Evolutionary conservation across 1,140 invertebrate species (phyloP).

Genomic region (Ectropis grisescens): DNA sequence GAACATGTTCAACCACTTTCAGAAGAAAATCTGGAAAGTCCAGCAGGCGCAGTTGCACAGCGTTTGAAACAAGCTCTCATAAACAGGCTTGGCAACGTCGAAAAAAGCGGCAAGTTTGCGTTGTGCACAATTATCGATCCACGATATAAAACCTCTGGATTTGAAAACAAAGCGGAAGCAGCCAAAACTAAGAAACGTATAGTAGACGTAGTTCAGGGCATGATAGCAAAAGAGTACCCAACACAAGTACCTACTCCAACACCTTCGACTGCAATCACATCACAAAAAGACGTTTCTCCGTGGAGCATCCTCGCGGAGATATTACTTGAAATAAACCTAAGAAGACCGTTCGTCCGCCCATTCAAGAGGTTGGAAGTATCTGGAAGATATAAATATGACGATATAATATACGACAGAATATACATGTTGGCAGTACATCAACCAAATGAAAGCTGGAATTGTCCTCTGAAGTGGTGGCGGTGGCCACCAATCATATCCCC

Average conservation of each 20-base stretch:
- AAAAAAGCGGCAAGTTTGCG: constrained; percentile 11
- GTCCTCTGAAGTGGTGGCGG: constrained; percentile 8
- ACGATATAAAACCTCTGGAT: constrained; percentile 11
- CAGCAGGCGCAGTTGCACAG: too few species aligned
- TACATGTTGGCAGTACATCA: constrained; percentile 3
- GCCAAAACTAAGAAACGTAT: constrained; percentile 4
- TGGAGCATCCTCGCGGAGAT: constrained; percentile 3
- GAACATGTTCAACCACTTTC: too few species aligned
- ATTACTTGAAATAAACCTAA: constrained; percentile 3
- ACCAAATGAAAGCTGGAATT: constrained; percentile 2
- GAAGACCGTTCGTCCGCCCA: constrained; percentile 6
- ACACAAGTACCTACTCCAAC: too few species aligned
- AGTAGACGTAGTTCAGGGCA: neutral
- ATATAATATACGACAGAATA: too few species aligned
- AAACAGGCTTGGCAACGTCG: too few species aligned
- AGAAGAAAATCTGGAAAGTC: too few species aligned
- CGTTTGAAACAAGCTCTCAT: too few species aligned
- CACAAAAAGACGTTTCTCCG: neutral
- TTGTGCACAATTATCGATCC: constrained; percentile 13
- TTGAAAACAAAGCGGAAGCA: constrained; percentile 8
- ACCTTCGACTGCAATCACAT: neutral
- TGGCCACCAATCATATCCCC: neutral
- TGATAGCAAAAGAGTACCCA: neutral
- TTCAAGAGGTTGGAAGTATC: constrained; percentile 12
- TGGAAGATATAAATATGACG: too few species aligned